These are phyloP conservation scores for Pachyuromys duprasi DNA, from an alignment of 2,797 vertebrate genomes.

Conservation along the genomic window DNA sequence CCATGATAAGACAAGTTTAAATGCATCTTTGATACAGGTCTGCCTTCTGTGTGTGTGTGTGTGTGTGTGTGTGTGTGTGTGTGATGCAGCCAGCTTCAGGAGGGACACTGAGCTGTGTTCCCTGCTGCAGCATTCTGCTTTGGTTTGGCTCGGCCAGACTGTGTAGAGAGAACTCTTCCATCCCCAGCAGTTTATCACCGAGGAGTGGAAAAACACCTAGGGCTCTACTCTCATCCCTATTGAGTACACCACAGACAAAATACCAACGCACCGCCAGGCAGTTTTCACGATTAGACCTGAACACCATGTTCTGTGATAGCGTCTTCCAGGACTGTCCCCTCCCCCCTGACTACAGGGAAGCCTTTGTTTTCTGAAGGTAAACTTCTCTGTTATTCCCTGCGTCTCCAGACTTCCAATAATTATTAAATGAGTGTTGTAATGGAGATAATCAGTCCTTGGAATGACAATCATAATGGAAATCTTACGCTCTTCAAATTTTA, in stretches of 20 bases:
- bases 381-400: conserved; percentile 12
- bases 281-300: conserved; percentile 48
- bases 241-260: conserved; percentile 20
- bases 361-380: background rate
- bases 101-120: background rate
- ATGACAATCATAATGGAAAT: background rate
- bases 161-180: background rate
- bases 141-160: conserved; percentile 25
- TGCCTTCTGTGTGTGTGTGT: background rate
- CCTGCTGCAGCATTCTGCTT: background rate
- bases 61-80: too few species aligned
- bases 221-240: background rate
- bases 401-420: conserved; percentile 42
- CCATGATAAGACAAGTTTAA: background rate
- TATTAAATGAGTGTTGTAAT: conserved; percentile 25
- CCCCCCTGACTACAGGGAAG: background rate
- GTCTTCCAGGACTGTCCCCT: background rate
- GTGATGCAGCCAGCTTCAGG: background rate
- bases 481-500: background rate
- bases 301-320: background rate
- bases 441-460: conserved; percentile 41
- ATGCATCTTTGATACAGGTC: background rate
- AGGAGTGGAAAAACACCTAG: conserved; percentile 1
- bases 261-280: background rate
- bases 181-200: background rate